A percentile compares a stretch with the other conserved stretches of the same genome.
These are phyloP conservation scores for Echinarachnius parma DNA, from an alignment of 53 echinoderm and acorn worm genomes.

Conservation along the genomic window DNA sequence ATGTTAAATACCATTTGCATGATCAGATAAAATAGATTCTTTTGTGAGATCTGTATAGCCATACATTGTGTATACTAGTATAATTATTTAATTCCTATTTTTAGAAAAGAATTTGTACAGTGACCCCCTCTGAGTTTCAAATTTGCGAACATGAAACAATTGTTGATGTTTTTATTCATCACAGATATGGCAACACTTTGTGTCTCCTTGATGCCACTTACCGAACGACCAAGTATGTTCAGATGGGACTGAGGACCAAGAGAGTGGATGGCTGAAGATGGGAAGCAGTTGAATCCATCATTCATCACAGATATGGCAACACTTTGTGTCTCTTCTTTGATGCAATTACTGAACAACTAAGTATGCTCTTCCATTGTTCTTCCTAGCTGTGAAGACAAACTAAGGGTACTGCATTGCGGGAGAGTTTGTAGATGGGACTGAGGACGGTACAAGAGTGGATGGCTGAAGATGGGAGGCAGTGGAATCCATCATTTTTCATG, in stretches of 20 bases:
- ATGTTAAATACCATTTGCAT: too few relatives aligned
- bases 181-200: slow-evolving; percentile 14
- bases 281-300: background rate
- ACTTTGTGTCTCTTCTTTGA: background rate
- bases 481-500: slow-evolving; percentile 26
- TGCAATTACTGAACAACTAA: background rate
- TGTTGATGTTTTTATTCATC: background rate
- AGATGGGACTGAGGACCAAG: background rate
- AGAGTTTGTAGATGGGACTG: slow-evolving; percentile 19
- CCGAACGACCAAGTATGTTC: slow-evolving; percentile 6
- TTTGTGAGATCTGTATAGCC: too few relatives aligned
- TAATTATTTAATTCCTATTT: too few relatives aligned
- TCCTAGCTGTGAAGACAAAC: slow-evolving; percentile 25
- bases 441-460: background rate
- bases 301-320: slow-evolving; percentile 34
- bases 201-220: slow-evolving; percentile 19
- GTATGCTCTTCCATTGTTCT: slow-evolving; percentile 26
- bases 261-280: slow-evolving; percentile 10
- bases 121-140: too few relatives aligned
- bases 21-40: too few relatives aligned
- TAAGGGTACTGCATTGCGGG: background rate
- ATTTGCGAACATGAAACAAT: too few relatives aligned
- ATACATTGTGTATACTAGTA: too few relatives aligned
- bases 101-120: too few relatives aligned
- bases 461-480: background rate